A percentile compares a stretch with the other conserved stretches of the same genome.
These are phyloP conservation scores for Anthopleura xanthogrammica DNA, from an alignment of 92 coral and sea anemone genomes.

Conservation along the genomic window DNA sequence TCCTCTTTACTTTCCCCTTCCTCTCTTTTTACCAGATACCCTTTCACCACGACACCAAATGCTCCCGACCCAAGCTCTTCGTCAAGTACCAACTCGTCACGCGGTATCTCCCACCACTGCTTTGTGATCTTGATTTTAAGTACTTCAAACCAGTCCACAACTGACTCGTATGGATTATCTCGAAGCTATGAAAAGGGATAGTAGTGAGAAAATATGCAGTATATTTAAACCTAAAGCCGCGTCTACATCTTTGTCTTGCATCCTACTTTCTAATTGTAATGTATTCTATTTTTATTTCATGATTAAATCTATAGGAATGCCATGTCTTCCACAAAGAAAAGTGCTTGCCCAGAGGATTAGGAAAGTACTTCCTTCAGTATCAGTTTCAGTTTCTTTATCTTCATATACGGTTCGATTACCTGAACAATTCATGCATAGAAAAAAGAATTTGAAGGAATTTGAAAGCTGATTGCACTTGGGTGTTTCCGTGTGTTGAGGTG, in stretches of 20 bases:
- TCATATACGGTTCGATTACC: too few species aligned
- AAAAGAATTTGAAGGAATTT: too few species aligned
- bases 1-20: not conserved
- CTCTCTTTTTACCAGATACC: conserved; percentile 9
- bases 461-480: not conserved
- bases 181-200: not conserved
- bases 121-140: conserved; percentile 17
- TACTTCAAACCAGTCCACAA: conserved; percentile 21
- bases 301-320: too few species aligned
- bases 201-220: too few species aligned
- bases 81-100: conserved; percentile 34
- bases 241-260: too few species aligned
- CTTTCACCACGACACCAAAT: conserved; percentile 46
- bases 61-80: conserved; percentile 40
- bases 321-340: not conserved
- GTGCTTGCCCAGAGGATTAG: not conserved
- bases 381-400: too few species aligned
- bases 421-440: too few species aligned
- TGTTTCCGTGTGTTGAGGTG: too few species aligned
- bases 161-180: conserved; percentile 21
- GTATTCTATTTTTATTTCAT: too few species aligned
- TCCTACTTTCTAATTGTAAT: too few species aligned
- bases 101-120: conserved; percentile 46
- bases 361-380: not conserved
- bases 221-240: too few species aligned